Base-by-base conservation (phyloP, 2,888 invertebrate species). In the Pseudococcus longispinus region DNA sequence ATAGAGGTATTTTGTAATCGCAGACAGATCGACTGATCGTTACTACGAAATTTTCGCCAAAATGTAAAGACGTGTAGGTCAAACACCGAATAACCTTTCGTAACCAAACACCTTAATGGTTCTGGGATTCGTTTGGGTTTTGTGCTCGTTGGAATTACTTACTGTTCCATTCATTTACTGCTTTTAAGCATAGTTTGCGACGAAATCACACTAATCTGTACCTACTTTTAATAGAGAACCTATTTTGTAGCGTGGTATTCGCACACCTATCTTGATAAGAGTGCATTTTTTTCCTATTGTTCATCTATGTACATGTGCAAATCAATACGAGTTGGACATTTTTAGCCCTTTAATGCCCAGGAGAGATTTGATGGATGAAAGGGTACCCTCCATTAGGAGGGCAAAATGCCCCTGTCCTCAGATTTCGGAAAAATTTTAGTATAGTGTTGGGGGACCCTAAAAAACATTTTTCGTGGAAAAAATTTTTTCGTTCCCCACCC, bases 31-130 rank as follows among this genome's bases (percentile, higher is more conserved):
- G 51, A 51, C 18, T 51, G 51, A 51, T 70, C 29, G 11, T 70
- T 70, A 70, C 70, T 1, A 26, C 70, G 23, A 26, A 70, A 29
- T 18, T 70, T 29, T 23, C 26, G 26, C 70, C 2, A 70, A 5
- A 18, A 70, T n/a, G 5, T 51, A n/a, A 51, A 15, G n/a, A n/a
- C 70, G 26, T 26, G 0, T 70, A 70, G 70, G 70, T 70, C 70
- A 70, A 70, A 70, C 70, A 18, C 70, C 70, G 9, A 70, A 26
- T 26, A 26, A 29, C 70, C 26, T 70, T 11, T 51, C 70, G 26
- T 70, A 70, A 70, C 70, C 70, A 29, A 70, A 70, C 29, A 70
- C 70, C 29, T 26, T 26, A 26, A 70, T 70, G 70, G 70, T 70
- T 70, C 26, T 29, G 70, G 26, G 70, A 23, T 70, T 70, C 26